Percentiles rank a stretch among this genome's conserved stretches.
phyloP scores from a whole-genome alignment of 2,797 vertebrate species.

The Nyctibius grandis region DNA sequence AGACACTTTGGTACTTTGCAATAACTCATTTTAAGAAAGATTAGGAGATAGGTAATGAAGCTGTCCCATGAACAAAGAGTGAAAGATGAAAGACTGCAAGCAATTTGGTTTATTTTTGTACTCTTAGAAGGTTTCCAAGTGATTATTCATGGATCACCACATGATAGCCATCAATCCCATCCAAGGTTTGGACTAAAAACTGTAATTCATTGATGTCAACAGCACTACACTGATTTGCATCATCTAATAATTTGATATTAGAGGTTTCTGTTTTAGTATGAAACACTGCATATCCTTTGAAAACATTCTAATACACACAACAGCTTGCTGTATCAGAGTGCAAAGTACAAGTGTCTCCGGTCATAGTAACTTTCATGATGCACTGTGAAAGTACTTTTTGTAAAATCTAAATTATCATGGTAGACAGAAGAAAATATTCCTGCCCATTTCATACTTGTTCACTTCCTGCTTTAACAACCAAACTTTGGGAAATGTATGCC shows the following conservation, averaged over 20 bases:
- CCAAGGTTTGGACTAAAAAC: neutral
- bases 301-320: neutral
- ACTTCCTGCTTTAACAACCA: neutral
- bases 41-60: neutral
- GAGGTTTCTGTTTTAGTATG: neutral
- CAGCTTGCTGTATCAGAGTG: neutral
- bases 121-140: neutral
- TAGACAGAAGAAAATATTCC: neutral
- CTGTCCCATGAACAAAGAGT: neutral
- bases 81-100: neutral
- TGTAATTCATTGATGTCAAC: neutral
- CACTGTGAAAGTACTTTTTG: neutral
- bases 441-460: neutral
- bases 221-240: neutral
- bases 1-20: neutral
- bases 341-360: neutral
- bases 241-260: neutral
- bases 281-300: neutral
- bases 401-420: neutral
- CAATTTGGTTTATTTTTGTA: neutral
- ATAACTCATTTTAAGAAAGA: neutral
- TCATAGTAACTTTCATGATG: neutral
- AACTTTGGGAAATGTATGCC: neutral
- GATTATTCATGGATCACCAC: neutral
- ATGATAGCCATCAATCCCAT: neutral